phyloP scores from a whole-genome alignment of 2,888 invertebrate genomes.

The Mechanitis messenoides region DNA sequence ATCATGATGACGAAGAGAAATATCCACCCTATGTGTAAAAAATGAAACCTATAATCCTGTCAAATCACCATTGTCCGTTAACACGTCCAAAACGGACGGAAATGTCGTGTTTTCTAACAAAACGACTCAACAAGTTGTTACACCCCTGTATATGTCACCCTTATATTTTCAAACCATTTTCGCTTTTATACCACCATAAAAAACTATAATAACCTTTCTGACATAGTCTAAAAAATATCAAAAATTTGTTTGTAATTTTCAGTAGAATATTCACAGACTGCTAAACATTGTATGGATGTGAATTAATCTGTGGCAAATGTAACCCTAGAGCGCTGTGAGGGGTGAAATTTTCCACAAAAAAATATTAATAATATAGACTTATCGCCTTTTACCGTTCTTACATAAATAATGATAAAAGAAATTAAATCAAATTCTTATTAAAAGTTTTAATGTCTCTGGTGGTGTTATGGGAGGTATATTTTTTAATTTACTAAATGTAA shows the following conservation, averaged over 20 bases:
- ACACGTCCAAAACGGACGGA: constrained; percentile 53
- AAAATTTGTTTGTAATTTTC: background rate
- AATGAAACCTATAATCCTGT: constrained; percentile 39
- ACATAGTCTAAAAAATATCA: constrained; percentile 15
- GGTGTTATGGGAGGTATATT: constrained; percentile 69
- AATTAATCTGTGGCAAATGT: constrained; percentile 38
- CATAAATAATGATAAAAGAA: constrained; percentile 77
- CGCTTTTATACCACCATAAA: constrained; percentile 20
- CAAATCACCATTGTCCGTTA: constrained; percentile 45
- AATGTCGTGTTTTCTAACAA: constrained; percentile 49
- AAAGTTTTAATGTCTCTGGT: constrained; percentile 72
- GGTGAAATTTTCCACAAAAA: constrained; percentile 43
- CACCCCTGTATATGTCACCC: constrained; percentile 49
- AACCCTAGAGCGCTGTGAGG: constrained; percentile 46
- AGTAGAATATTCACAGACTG: constrained; percentile 13
- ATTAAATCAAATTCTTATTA: constrained; percentile 77
- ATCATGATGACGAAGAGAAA: constrained; percentile 21
- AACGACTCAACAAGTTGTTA: constrained; percentile 63
- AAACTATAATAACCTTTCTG: constrained; percentile 7
- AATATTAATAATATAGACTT: constrained; percentile 68
- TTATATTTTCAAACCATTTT: constrained; percentile 20
- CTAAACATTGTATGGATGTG: constrained; percentile 6
- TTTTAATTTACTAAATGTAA: constrained; percentile 74
- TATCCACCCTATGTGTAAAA: constrained; percentile 35
- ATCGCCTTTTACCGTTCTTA: constrained; percentile 67